phyloP scores from a whole-genome alignment of 2,888 invertebrate genomes.

The Julus scanicus region DNA sequence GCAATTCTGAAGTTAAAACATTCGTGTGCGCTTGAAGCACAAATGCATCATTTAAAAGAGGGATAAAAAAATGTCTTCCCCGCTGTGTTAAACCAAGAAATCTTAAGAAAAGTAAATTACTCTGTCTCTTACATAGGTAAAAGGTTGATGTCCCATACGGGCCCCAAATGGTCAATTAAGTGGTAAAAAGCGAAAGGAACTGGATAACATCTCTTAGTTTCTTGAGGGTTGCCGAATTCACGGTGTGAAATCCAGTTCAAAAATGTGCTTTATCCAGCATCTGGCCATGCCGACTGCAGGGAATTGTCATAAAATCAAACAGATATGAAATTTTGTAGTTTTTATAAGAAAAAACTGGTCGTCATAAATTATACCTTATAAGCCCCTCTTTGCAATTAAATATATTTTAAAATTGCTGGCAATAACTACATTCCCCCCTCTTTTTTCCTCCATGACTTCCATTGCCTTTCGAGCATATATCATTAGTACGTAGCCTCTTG shows the following conservation, averaged over 20 bases:
- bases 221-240: background rate
- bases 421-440: constrained; percentile 1
- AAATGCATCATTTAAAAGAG: background rate
- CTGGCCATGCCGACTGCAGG: background rate
- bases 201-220: background rate
- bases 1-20: constrained; percentile 21
- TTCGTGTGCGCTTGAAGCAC: constrained; percentile 14
- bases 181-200: background rate
- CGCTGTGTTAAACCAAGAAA: background rate
- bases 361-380: constrained; percentile 17
- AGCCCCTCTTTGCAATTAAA: constrained; percentile 24
- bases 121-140: background rate
- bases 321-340: background rate
- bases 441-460: background rate
- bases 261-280: constrained; percentile 10
- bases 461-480: background rate
- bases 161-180: background rate
- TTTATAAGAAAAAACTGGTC: constrained; percentile 5
- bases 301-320: constrained; percentile 7
- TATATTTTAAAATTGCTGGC: background rate
- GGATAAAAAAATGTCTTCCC: constrained; percentile 6
- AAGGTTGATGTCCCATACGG: constrained; percentile 27
- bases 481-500: background rate
- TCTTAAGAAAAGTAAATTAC: background rate
- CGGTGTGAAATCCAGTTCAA: background rate